These are phyloP conservation scores for Aptenodytes patagonicus DNA, from an alignment of 2,113 vertebrate genomes.

Conservation along the genomic window DNA sequence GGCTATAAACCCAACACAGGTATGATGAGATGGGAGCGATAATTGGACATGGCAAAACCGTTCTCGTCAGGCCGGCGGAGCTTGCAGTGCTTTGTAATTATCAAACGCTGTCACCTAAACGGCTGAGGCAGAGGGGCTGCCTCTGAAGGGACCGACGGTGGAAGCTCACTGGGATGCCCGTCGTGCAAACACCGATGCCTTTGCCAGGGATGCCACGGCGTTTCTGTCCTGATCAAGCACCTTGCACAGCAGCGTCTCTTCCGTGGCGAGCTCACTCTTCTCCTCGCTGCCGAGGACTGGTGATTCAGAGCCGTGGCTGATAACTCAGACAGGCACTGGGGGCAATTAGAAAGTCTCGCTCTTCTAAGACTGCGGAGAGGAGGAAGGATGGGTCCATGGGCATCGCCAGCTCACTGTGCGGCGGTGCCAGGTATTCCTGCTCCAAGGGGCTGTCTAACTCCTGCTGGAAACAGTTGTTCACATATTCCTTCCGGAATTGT, in stretches of 20 bases:
- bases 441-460: not conserved
- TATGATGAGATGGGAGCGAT: not conserved
- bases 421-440: fast-evolving
- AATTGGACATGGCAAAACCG: not conserved
- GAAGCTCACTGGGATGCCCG: not conserved
- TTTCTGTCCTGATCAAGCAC: not conserved
- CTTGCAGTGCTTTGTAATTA: not conserved
- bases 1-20: not conserved
- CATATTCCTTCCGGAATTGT: not conserved
- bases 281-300: fast-evolving
- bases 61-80: fast-evolving
- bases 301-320: no score
- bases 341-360: fast-evolving
- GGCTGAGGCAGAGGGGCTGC: not conserved
- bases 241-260: not conserved
- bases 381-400: not conserved
- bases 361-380: not conserved
- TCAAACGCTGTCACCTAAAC: not conserved
- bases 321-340: fast-evolving
- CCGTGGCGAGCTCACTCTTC: fast-evolving
- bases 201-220: fast-evolving
- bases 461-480: not conserved
- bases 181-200: not conserved
- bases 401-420: fast-evolving
- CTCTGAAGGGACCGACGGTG: fast-evolving